Evolutionary conservation across 2,888 invertebrate species (phyloP).

Genomic region (Sclerodermus sp.): DNA sequence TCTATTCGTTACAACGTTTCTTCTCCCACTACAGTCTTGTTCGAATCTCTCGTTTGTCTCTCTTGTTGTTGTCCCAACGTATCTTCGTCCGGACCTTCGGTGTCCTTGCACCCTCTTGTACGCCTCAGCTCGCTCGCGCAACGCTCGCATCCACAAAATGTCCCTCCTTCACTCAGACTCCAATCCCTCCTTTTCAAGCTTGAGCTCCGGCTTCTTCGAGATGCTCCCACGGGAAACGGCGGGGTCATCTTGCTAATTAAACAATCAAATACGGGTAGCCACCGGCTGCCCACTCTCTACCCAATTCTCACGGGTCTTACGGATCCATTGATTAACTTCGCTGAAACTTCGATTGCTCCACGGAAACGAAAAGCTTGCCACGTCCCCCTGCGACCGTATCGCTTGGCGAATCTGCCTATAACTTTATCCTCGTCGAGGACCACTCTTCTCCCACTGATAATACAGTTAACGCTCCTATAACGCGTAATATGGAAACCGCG

Average conservation of each 20-base stretch:
- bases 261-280: conserved; percentile 57
- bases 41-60: too few relatives aligned
- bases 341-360: conserved; percentile 45
- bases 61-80: too few relatives aligned
- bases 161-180: conserved; percentile 24
- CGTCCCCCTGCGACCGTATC: background rate
- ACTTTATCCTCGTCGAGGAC: too few relatives aligned
- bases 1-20: background rate
- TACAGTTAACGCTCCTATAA: too few relatives aligned
- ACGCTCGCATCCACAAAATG: conserved; percentile 1
- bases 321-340: conserved; percentile 50
- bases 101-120: conserved; percentile 23
- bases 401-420: conserved; percentile 5
- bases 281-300: conserved; percentile 29
- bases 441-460: too few relatives aligned
- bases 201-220: conserved; percentile 29
- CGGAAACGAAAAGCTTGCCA: conserved; percentile 5
- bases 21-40: too few relatives aligned
- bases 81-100: conserved; percentile 24
- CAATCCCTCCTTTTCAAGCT: conserved; percentile 22
- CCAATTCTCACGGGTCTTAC: conserved; percentile 41
- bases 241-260: conserved; percentile 57
- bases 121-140: conserved; percentile 7
- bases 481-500: too few relatives aligned
- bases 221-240: conserved; percentile 36